Percentiles rank a stretch among this genome's conserved stretches.
These are phyloP conservation scores for Corydoras maculifer DNA, from an alignment of 2,113 vertebrate genomes.

Conservation along the genomic window DNA sequence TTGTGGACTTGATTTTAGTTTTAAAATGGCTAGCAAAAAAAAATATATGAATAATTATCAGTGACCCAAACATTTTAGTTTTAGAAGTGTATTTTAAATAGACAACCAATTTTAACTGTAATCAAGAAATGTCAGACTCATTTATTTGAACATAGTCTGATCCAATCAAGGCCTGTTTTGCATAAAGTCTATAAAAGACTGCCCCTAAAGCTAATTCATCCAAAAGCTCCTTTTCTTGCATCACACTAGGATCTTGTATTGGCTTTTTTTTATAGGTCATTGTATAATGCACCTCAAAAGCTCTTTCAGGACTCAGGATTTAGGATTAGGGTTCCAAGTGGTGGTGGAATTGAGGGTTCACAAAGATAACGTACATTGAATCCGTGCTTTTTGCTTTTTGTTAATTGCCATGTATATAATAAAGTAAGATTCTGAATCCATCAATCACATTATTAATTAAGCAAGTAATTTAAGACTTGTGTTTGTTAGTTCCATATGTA, in stretches of 20 bases:
- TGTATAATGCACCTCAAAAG: slow-evolving; percentile 42
- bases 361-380: slow-evolving; percentile 34
- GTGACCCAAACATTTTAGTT: too few species aligned
- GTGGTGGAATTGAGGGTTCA: slow-evolving; percentile 13
- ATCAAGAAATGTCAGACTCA: neutral
- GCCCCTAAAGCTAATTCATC: slow-evolving; percentile 4
- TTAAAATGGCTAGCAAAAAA: too few species aligned
- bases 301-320: slow-evolving; percentile 38
- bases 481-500: too few species aligned
- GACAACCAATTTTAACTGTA: too few species aligned
- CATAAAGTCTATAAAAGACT: slow-evolving; percentile 14
- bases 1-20: too few species aligned
- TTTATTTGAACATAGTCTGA: slow-evolving; percentile 13
- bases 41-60: too few species aligned
- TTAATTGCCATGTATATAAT: slow-evolving; percentile 19
- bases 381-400: slow-evolving; percentile 21
- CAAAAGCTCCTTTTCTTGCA: slow-evolving; percentile 3
- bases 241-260: slow-evolving; percentile 26
- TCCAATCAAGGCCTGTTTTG: slow-evolving; percentile 20
- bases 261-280: slow-evolving; percentile 41
- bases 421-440: slow-evolving; percentile 15
- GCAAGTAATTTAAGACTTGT: neutral
- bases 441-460: slow-evolving; percentile 23
- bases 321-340: slow-evolving; percentile 32
- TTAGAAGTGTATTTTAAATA: too few species aligned